Conservation (phyloP, 37 sponge, comb jelly and placozoan species). For the Axinella damicornis region DNA sequence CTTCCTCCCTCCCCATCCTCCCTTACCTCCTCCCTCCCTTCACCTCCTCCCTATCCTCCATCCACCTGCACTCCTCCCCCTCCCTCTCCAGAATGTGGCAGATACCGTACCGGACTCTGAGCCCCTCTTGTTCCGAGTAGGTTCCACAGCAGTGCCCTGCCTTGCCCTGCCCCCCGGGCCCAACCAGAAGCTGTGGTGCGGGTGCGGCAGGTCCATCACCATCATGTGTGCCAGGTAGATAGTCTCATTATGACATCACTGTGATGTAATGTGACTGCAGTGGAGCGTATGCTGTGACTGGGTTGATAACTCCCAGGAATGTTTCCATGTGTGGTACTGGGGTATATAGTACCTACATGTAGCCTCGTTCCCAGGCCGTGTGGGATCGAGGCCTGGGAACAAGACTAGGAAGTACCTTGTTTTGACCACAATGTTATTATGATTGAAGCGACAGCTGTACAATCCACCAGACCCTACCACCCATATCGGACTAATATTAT, state of each 20-base stretch:
- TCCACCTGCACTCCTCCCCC: background rate
- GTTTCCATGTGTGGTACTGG: too few species aligned
- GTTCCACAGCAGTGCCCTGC: constrained; percentile 28
- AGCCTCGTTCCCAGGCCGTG: background rate
- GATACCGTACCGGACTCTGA: background rate
- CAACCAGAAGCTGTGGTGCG: constrained; percentile 54
- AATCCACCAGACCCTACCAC: too few species aligned
- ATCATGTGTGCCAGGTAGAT: constrained; percentile 45
- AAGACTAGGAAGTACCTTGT: too few species aligned
- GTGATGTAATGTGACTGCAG: too few species aligned
- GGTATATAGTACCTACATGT: too few species aligned
- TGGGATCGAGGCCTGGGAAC: background rate
- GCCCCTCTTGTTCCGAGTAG: constrained; percentile 38
- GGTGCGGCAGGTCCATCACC: constrained; percentile 54
- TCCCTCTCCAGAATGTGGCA: constrained; percentile 6
- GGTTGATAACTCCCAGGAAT: too few species aligned
- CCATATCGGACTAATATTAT: too few species aligned
- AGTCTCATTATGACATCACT: too few species aligned
- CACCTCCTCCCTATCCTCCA: background rate
- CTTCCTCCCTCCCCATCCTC: too few species aligned
- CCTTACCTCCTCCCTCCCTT: background rate
- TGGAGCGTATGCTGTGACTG: too few species aligned
- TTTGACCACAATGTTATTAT: too few species aligned
- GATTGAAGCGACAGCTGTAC: too few species aligned
- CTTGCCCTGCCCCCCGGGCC: background rate